Conservation (phyloP, 2,797 vertebrate species). For the Pseudochirops cupreus region DNA sequence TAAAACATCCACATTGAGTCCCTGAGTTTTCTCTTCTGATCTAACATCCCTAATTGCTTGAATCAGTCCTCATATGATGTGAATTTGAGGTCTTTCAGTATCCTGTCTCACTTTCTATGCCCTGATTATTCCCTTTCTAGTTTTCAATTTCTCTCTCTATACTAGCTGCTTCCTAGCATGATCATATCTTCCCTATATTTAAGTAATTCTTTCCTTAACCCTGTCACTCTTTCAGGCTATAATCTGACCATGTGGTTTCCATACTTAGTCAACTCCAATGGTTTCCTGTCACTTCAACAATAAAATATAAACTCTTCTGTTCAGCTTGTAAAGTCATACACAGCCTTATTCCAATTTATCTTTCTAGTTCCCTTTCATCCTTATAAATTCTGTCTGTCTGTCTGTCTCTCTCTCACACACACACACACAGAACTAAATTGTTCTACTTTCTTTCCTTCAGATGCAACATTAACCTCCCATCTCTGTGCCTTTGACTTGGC, state of each 20-base stretch:
- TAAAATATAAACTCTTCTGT: neutral
- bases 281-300: neutral
- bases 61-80: neutral
- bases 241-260: neutral
- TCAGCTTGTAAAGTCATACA: neutral
- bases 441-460: neutral
- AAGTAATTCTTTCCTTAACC: neutral
- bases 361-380: neutral
- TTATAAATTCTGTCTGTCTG: neutral
- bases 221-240: neutral
- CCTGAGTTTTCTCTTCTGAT: neutral
- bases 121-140: neutral
- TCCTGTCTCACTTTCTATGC: neutral
- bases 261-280: neutral
- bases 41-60: neutral
- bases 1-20: constrained; percentile 4
- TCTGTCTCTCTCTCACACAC: no score
- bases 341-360: neutral
- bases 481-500: neutral
- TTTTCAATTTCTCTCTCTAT: neutral
- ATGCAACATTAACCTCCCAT: neutral
- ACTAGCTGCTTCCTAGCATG: neutral
- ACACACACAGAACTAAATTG: neutral
- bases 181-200: neutral
- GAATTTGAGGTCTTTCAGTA: neutral